Base-by-base conservation (phyloP, 2,113 vertebrate genomes). In the Neogobius melanostomus region DNA sequence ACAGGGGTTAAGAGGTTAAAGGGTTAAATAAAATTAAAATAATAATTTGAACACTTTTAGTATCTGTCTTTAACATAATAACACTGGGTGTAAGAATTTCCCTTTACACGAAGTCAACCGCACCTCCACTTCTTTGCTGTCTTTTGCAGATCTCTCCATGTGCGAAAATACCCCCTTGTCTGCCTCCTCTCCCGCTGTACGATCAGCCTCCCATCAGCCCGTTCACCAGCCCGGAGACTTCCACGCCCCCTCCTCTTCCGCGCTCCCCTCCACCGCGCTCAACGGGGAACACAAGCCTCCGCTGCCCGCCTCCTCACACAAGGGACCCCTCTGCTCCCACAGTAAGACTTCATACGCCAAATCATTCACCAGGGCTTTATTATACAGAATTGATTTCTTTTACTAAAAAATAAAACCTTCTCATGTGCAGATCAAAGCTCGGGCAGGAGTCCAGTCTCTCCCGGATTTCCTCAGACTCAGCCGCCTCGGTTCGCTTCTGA, bases 171-270 rank as follows among this genome's bases (percentile, higher is more conserved):
- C 94, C 94, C 0, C 90, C 93, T 1, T 83, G 93, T 17, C 92
- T 98, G 69, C 95, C 96, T 0, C 95, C 94, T 1, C 91, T 99
- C 83, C 96, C 98, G 0, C 88, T 98, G 6, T 98, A 99, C 0
- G 96, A 98, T 87, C 97, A 98, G 88, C 96, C 98, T 49, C 95
- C 96, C 62, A 85, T 91, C 82, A 96, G 95, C 79, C 94, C 95
- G 42, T 95, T 94, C 85, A 94, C 94, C 82, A 98, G 95, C 71
- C 96, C 96, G 0, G 96, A 97, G 68, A 95, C 94, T 71, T 92
- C 92, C 77, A 92, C 91, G 1, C 94, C 94, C 3, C 94, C 94
- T 69, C 93, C 91, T 70, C 95, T 98, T 56, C 95, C 96, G 11
- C 93, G 93, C 21, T 98, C 97, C 9, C 96, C 0, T 98, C 98